Evolutionary conservation across 2,113 vertebrate species (phyloP).

Genomic region (Phainopepla nitens): DNA sequence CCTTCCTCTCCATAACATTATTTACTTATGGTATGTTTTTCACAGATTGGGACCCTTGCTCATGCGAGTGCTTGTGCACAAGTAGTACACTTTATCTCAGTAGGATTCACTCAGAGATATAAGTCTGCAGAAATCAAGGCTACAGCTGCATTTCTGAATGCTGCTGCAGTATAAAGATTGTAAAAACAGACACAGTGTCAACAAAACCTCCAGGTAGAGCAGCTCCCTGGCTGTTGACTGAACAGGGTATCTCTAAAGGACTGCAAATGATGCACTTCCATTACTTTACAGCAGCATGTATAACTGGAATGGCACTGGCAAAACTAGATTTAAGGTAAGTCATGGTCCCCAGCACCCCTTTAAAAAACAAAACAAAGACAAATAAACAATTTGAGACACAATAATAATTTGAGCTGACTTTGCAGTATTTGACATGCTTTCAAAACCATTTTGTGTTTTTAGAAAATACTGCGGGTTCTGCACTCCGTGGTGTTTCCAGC

Average conservation of each 20-base stretch:
- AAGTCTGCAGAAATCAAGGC: background rate
- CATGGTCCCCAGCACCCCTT: background rate
- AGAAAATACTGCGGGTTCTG: conserved; percentile 56
- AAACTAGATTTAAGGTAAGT: background rate
- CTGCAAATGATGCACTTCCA: background rate
- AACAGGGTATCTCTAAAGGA: background rate
- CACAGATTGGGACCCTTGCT: background rate
- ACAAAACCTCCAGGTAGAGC: background rate
- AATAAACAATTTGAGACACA: conserved; percentile 29
- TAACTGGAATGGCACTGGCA: background rate
- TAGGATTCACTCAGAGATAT: background rate
- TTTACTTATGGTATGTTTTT: background rate
- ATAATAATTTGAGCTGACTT: conserved; percentile 23
- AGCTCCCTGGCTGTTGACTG: background rate
- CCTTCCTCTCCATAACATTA: fast-evolving
- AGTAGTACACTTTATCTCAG: background rate
- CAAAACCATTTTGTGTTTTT: conserved; percentile 43
- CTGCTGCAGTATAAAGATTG: background rate
- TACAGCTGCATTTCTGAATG: background rate
- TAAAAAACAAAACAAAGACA: conserved; percentile 8
- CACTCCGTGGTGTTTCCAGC: conserved; percentile 57
- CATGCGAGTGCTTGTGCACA: background rate
- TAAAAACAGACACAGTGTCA: background rate
- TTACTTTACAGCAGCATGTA: background rate
- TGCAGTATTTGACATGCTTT: conserved; percentile 31